A percentile compares a stretch with the other conserved stretches of the same genome.
phyloP scores from a whole-genome alignment of 1,140 invertebrate species.

The Scaptomyza hsui region DNA sequence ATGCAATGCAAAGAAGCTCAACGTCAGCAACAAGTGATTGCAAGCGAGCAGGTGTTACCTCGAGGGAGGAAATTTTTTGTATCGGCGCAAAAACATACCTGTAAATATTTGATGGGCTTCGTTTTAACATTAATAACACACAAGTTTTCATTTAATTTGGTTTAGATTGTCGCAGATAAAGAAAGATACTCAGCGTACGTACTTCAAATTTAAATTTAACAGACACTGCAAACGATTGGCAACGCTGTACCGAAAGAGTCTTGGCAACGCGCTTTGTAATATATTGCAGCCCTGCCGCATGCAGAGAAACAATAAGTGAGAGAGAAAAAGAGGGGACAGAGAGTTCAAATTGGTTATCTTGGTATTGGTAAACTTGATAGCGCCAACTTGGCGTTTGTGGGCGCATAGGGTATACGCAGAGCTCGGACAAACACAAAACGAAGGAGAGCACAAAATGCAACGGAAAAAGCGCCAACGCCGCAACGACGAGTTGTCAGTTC shows the following conservation, averaged over 20 bases:
- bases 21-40: no score
- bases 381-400: conserved; percentile 23
- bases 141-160: background rate
- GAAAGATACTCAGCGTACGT: background rate
- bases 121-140: no score
- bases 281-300: conserved; percentile 15
- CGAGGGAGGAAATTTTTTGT: no score
- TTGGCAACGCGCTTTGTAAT: conserved; percentile 26
- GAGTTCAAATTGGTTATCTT: conserved; percentile 15
- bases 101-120: no score
- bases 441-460: conserved; percentile 48
- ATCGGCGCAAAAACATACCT: no score
- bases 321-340: background rate
- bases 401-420: background rate
- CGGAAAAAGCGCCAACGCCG: conserved; percentile 55
- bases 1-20: no score
- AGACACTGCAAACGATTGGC: conserved; percentile 4
- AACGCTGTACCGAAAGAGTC: background rate
- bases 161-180: background rate
- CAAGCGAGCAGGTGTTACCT: no score
- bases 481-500: conserved; percentile 44
- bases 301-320: conserved; percentile 6
- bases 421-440: conserved; percentile 17
- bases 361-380: conserved; percentile 28
- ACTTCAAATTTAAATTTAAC: conserved; percentile 12